These are phyloP conservation scores for Myotis planiceps DNA, from an alignment of 2,797 vertebrate genomes.

Conservation along the genomic window DNA sequence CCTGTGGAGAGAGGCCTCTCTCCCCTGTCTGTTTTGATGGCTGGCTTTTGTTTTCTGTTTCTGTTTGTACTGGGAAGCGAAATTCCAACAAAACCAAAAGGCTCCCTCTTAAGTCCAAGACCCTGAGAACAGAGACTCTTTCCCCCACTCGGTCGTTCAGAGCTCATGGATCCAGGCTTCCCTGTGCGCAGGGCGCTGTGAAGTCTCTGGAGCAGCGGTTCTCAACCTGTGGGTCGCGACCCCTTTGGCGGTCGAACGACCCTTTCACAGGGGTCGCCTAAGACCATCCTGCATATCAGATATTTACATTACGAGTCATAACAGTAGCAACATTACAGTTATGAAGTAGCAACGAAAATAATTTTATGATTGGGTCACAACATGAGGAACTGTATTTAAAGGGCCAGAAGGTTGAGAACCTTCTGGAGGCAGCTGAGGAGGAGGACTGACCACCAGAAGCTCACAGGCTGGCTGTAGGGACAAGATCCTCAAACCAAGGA, in stretches of 20 bases:
- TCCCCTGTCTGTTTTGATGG: conserved; percentile 9
- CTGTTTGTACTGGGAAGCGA: conserved; percentile 37
- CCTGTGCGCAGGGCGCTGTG: background rate
- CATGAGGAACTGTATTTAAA: too few relatives aligned
- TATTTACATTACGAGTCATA: too few relatives aligned
- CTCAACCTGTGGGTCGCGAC: too few relatives aligned
- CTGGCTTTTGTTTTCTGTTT: conserved; percentile 28
- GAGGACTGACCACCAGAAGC: background rate
- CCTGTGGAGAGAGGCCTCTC: background rate
- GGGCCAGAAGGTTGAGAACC: too few relatives aligned
- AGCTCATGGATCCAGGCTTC: background rate
- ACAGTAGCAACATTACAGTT: too few relatives aligned
- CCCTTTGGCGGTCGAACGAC: too few relatives aligned
- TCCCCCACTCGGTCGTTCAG: background rate
- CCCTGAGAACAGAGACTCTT: background rate
- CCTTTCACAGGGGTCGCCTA: too few relatives aligned
- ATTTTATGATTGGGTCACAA: too few relatives aligned
- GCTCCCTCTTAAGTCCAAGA: background rate
- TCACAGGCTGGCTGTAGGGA: background rate
- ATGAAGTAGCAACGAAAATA: too few relatives aligned
- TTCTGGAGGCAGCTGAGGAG: background rate
- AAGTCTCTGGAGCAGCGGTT: background rate
- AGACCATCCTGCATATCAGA: too few relatives aligned
- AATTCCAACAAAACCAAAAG: conserved; percentile 55
- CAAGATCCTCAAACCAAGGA: background rate